phyloP scores from a whole-genome alignment of 2,888 invertebrate species.

The Salpingus planirostris region DNA sequence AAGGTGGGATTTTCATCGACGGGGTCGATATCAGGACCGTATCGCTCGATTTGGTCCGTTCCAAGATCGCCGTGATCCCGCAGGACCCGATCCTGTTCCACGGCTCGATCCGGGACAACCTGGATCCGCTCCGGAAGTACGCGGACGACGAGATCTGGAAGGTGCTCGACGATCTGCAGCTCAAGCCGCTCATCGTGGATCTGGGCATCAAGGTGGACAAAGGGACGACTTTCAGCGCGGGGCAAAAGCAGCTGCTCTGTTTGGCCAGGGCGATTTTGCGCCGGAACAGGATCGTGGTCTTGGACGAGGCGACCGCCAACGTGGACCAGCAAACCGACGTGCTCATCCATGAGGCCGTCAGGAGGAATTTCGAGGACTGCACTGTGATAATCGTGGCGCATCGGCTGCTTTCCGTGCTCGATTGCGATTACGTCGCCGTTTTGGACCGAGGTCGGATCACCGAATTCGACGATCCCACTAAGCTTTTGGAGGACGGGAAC shows the following conservation, averaged over 20 bases:
- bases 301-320: slow-evolving; percentile 50
- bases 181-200: slow-evolving; percentile 4
- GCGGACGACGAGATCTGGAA: slow-evolving; percentile 56
- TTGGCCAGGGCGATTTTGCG: slow-evolving; percentile 47
- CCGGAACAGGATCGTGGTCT: slow-evolving; percentile 42
- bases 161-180: slow-evolving; percentile 54
- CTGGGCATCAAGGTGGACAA: slow-evolving; percentile 3
- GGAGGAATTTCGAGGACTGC: slow-evolving; percentile 44
- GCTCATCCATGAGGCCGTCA: slow-evolving; percentile 45
- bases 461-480: slow-evolving; percentile 25
- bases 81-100: slow-evolving; percentile 55
- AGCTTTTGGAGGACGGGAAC: slow-evolving; percentile 9
- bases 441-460: slow-evolving; percentile 42
- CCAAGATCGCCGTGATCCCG: slow-evolving; percentile 49
- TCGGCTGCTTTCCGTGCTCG: slow-evolving; percentile 45
- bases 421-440: slow-evolving; percentile 45
- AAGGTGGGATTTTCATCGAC: slow-evolving; percentile 46
- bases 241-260: slow-evolving; percentile 45
- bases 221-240: slow-evolving; percentile 5
- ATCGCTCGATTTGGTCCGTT: slow-evolving; percentile 44
- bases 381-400: slow-evolving; percentile 46
- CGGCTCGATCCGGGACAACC: slow-evolving; percentile 50
- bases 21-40: slow-evolving; percentile 34
- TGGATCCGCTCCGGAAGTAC: slow-evolving; percentile 51
- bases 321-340: slow-evolving; percentile 45